Percentiles rank a stretch among this genome's conserved stretches.
These are phyloP conservation scores for Colius striatus DNA, from an alignment of 2,113 vertebrate genomes.

Conservation along the genomic window DNA sequence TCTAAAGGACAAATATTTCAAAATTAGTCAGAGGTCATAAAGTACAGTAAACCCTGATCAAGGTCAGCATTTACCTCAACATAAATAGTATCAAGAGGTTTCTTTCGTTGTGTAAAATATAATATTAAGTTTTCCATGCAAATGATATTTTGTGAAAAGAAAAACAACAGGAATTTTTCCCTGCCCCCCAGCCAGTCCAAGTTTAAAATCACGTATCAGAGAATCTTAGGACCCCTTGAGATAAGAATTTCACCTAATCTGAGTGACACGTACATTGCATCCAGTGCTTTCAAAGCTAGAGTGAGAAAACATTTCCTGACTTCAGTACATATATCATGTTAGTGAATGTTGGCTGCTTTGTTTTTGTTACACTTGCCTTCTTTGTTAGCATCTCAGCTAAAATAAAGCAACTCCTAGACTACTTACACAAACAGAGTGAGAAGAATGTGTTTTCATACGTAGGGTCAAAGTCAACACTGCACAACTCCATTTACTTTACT, in stretches of 20 bases:
- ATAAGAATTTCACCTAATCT: slow-evolving; percentile 16
- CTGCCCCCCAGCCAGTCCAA: not conserved
- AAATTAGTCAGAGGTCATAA: slow-evolving; percentile 30
- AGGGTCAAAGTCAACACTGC: not conserved
- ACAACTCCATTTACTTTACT: not conserved
- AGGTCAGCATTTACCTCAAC: slow-evolving; percentile 18
- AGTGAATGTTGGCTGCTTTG: slow-evolving; percentile 29
- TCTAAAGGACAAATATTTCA: slow-evolving; percentile 27
- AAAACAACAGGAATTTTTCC: not conserved
- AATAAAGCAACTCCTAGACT: slow-evolving; percentile 18
- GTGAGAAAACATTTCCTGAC: slow-evolving; percentile 29
- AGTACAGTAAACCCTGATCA: not conserved
- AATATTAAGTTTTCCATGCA: slow-evolving; percentile 8
- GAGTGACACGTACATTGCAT: not conserved
- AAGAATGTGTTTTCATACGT: not conserved
- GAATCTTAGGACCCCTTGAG: not conserved
- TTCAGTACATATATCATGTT: slow-evolving; percentile 31
- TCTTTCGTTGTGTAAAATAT: not conserved
- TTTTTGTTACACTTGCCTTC: slow-evolving; percentile 53
- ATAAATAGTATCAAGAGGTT: not conserved
- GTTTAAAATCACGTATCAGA: slow-evolving; percentile 3
- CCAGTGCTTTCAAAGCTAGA: not conserved
- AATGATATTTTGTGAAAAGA: slow-evolving; percentile 14
- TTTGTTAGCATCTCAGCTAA: slow-evolving; percentile 36
- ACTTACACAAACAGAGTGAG: not conserved